Percentiles rank a stretch among this genome's conserved stretches.
Evolutionary conservation across 1,140 invertebrate genomes (phyloP).

Genomic region (Neelides sp.): DNA sequence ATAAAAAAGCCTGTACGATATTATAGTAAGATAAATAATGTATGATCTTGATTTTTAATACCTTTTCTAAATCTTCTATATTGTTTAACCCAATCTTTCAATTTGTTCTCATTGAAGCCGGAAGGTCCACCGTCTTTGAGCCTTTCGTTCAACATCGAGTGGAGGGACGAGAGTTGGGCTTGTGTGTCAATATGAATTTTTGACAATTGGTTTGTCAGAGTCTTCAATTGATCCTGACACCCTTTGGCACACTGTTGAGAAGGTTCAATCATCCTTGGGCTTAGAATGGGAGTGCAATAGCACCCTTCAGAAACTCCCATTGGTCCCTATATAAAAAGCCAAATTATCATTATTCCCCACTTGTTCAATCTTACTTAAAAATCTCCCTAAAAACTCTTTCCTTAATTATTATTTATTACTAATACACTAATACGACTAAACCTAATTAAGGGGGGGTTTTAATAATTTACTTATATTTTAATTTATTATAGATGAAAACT

Average conservation of each 20-base stretch:
- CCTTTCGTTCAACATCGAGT: constrained; percentile 27
- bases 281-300: constrained; percentile 20
- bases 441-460: background rate
- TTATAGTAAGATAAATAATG: too few species aligned
- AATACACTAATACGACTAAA: background rate
- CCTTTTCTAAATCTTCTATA: constrained; percentile 28
- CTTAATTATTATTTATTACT: background rate
- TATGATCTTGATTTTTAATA: too few species aligned
- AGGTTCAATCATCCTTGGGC: constrained; percentile 9
- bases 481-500: background rate
- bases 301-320: constrained; percentile 27
- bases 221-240: constrained; percentile 24
- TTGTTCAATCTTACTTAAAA: too few species aligned
- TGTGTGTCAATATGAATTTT: constrained; percentile 30
- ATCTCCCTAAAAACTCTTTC: background rate
- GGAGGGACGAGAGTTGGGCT: constrained; percentile 26
- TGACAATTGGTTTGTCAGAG: constrained; percentile 23
- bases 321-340: constrained; percentile 19
- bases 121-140: too few species aligned
- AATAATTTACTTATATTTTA: background rate
- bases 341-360: too few species aligned
- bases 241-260: constrained; percentile 22
- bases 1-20: too few species aligned
- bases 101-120: constrained; percentile 18
- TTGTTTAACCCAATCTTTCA: constrained; percentile 26